Evolutionary conservation across 2,888 invertebrate species (phyloP).

Genomic region (Epicampocera succincta): DNA sequence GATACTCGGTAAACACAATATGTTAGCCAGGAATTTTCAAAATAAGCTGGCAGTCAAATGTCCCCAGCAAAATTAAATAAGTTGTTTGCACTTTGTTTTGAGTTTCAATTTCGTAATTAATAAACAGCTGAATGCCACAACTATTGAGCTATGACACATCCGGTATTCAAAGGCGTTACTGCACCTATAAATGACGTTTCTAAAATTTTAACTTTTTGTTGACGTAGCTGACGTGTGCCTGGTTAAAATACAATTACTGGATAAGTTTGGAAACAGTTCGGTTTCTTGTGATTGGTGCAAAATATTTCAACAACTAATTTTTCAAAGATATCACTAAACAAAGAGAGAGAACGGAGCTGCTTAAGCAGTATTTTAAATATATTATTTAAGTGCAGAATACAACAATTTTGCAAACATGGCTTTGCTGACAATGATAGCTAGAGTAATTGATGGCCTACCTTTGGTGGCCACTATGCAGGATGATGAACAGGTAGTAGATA

Average conservation of each 20-base stretch:
- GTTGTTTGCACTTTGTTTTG: slow-evolving; percentile 49
- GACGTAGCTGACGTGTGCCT: slow-evolving; percentile 75
- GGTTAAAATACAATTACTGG: slow-evolving; percentile 37
- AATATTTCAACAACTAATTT: slow-evolving; percentile 48
- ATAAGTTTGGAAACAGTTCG: slow-evolving; percentile 40
- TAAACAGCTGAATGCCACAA: slow-evolving; percentile 35
- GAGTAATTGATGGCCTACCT: slow-evolving; percentile 96
- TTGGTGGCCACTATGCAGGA: slow-evolving; percentile 98
- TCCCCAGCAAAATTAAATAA: background rate
- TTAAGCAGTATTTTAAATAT: slow-evolving; percentile 36
- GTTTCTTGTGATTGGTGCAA: slow-evolving; percentile 41
- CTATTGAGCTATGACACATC: background rate
- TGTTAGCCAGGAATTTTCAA: slow-evolving; percentile 12
- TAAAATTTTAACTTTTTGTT: slow-evolving; percentile 63
- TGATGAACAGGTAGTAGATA: slow-evolving; percentile 92
- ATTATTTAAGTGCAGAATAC: background rate
- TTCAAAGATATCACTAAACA: slow-evolving; percentile 5
- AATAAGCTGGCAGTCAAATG: slow-evolving; percentile 14
- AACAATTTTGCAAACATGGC: slow-evolving; percentile 87
- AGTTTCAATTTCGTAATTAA: slow-evolving; percentile 15
- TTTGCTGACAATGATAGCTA: slow-evolving; percentile 98
- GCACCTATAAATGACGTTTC: slow-evolving; percentile 36
- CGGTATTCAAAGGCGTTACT: slow-evolving; percentile 29
- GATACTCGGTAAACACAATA: no score
- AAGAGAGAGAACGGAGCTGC: slow-evolving; percentile 12